Conservation (phyloP, 1,140 invertebrate species). For the Lepidostoma basale region DNA sequence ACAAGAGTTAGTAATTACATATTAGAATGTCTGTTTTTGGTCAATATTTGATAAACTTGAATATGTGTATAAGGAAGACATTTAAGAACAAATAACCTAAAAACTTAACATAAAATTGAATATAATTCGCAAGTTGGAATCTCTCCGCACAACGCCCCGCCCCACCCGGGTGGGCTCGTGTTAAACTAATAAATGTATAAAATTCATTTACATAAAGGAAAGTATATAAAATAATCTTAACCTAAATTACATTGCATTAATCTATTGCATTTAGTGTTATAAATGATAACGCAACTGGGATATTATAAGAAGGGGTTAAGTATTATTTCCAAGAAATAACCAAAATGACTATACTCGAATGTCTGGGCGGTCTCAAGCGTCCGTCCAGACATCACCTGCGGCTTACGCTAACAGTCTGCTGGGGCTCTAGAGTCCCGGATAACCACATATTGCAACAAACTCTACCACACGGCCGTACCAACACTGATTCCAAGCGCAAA, state of each 20-base stretch:
- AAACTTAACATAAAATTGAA: slow-evolving; percentile 24
- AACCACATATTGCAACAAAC: neutral
- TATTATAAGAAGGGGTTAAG: neutral
- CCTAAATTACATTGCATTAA: slow-evolving; percentile 24
- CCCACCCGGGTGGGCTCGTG: too few relatives aligned
- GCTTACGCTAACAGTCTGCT: slow-evolving; percentile 15
- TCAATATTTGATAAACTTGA: neutral
- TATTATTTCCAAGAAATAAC: slow-evolving; percentile 26
- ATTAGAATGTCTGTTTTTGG: slow-evolving; percentile 21
- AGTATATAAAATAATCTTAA: slow-evolving; percentile 23
- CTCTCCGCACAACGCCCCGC: too few relatives aligned
- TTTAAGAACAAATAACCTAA: slow-evolving; percentile 21
- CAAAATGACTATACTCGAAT: neutral
- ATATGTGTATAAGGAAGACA: slow-evolving; percentile 13
- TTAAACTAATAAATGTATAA: slow-evolving; percentile 8
- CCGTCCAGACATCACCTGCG: slow-evolving; percentile 1
- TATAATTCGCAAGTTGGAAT: too few relatives aligned
- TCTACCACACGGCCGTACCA: neutral
- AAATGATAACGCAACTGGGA: neutral
- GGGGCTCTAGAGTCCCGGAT: neutral
- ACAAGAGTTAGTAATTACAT: too few relatives aligned
- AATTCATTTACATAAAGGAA: slow-evolving; percentile 15
- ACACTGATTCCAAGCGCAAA: slow-evolving; percentile 1
- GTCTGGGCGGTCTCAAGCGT: neutral
- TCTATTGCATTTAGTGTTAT: slow-evolving; percentile 18